These are phyloP conservation scores for Tauraco hartlaubi DNA, from an alignment of 2,797 vertebrate genomes.

Conservation along the genomic window DNA sequence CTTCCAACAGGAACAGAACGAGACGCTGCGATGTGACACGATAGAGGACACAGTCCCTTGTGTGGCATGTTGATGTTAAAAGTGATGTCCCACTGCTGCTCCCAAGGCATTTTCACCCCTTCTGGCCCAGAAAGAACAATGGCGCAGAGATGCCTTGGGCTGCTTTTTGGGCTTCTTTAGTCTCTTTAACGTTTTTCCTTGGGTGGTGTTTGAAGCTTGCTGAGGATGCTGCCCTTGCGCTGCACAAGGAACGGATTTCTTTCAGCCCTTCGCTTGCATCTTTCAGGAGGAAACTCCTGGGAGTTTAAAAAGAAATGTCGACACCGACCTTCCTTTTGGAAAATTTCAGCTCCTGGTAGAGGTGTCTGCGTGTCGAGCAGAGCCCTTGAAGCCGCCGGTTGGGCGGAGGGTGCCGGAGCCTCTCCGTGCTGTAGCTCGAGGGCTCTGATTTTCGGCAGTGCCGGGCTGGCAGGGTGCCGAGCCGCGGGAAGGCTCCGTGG, in stretches of 20 bases:
- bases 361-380: background rate
- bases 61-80: background rate
- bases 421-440: background rate
- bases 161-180: slow-evolving; percentile 17
- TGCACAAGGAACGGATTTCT: background rate
- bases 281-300: slow-evolving; percentile 12
- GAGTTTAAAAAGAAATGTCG: background rate
- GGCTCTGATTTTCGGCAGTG: background rate
- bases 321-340: background rate
- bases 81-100: background rate
- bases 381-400: background rate
- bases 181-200: background rate
- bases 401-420: background rate
- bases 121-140: background rate
- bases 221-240: background rate
- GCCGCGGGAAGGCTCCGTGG: background rate
- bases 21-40: background rate
- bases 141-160: background rate
- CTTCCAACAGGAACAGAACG: background rate
- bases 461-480: background rate
- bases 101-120: background rate
- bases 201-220: slow-evolving; percentile 21
- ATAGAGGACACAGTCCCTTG: background rate
- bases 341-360: background rate
- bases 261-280: slow-evolving; percentile 15